Evolutionary conservation across 2,888 invertebrate species (phyloP), one percentile per base, ranked within the genome.

Genomic region (Keiferia lycopersicella): DNA sequence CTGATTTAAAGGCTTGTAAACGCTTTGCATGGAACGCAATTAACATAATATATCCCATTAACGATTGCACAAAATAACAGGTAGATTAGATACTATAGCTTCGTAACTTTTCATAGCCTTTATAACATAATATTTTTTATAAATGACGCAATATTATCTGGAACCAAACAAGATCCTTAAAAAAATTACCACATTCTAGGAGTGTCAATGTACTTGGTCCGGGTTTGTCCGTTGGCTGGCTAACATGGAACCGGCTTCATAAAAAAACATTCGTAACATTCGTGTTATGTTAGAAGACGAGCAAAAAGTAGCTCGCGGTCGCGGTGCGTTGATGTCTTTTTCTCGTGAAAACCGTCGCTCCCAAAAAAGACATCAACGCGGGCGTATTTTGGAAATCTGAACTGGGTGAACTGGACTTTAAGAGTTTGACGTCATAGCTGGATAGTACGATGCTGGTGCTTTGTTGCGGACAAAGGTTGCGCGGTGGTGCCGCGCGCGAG

Each of bases 311-410:
- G 51, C 62, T 53, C 65, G 58, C 34, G 10, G 34, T 34, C 34
- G 34, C 34, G 34, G 10, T 10, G 34, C 69, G 68, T 68, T 67
- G 62, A 70, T 61, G 60, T 67, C 67, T 68, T 70, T 69, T 69
- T 20, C 18, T 66, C 67, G 63, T 60, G 62, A 8, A 4, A 16
- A 7, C 20, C 2, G 58, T 26, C 38, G 18, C 60, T 66, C 53
- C 56, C 68, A 59, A 66, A 67, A 75, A 75, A 73, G 73, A 73
- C 68, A 68, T 73, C 73, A 72, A 76, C 74, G 75, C 67, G 67
- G 64, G 53, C 65, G 45, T 56, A 56, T 56, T 22, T 30, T n/a
- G n/a, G n/a, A n/a, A n/a, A n/a, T n/a, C n/a, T n/a, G n/a, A n/a
- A n/a, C n/a, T n/a, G n/a, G n/a, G n/a, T n/a, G n/a, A n/a, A n/a